A percentile compares a stretch with the other conserved stretches of the same genome.
Conservation (phyloP, 2,797 vertebrate species). For the Natrix natrix region DNA sequence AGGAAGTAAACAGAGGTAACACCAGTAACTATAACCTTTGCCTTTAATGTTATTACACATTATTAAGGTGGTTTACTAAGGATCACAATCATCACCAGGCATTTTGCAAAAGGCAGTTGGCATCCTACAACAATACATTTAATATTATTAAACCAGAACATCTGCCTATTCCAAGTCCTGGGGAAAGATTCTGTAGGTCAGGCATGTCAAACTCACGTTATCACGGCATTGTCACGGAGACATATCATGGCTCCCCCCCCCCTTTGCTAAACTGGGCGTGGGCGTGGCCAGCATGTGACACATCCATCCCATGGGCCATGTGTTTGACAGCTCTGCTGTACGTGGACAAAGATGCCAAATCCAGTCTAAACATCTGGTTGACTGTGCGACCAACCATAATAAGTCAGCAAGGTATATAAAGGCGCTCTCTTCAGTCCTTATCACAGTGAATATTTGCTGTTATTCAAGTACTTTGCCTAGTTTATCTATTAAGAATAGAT, state of each 20-base stretch:
- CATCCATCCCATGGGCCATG: accelerated
- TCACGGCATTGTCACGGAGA: too few species aligned
- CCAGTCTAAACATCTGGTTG: background rate
- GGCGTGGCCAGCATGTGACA: too few species aligned
- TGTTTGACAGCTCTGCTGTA: too few species aligned
- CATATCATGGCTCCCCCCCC: too few species aligned
- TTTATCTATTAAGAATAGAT: conserved; percentile 32
- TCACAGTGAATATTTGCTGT: conserved; percentile 52
- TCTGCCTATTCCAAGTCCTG: background rate
- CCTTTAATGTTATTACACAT: conserved; percentile 38
- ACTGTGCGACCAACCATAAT: background rate
- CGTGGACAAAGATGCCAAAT: background rate
- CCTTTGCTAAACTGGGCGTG: too few species aligned
- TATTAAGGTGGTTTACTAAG: background rate
- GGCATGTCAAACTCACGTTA: too few species aligned
- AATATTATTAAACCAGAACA: background rate
- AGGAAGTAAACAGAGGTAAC: background rate
- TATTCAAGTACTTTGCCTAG: conserved; percentile 44
- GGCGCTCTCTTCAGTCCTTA: conserved; percentile 43
- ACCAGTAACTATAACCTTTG: conserved; percentile 14
- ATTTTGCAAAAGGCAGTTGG: background rate
- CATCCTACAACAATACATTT: background rate
- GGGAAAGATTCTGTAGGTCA: background rate
- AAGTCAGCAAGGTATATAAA: conserved; percentile 23
- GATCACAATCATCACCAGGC: background rate